Base-by-base conservation (phyloP, 2,113 vertebrate species). In the Oncorhynchus mykiss region DNA sequence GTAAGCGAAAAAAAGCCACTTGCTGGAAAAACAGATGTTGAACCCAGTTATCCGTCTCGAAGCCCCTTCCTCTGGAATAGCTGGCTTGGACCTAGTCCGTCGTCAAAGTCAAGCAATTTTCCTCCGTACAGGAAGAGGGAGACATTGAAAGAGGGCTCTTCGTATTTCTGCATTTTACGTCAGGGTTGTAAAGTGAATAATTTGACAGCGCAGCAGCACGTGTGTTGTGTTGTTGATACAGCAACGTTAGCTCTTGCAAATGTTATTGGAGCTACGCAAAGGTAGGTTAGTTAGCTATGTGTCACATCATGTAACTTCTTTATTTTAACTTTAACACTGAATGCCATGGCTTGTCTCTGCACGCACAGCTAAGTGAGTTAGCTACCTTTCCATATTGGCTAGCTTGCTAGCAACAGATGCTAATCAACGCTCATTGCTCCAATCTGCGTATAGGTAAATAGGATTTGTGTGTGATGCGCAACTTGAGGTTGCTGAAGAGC, bases 401-500 rank as follows among this genome's bases (percentile, higher is more conserved):
- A 62, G 20, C 54, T 20, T 49, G 67, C 25, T 16, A 27, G 18
- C 39, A 3, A 45, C 39, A 45, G 8, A 45, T 68, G 16, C 16
- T 18, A 18, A 34, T 13, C 20, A 18, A 27, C 0, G 16, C 18
- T 4, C 59, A 13, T 22, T 68, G 67, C n/a, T 16, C 3, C 4
- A 7, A 20, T 72, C 14, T 54, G 24, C 1, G 1, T 4, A 5
- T 16, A 45, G 71, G 18, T 45, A 34, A 6, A 31, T 31, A n/a
- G 18, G 24, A 45, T 45, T 70, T 59, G 51, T 73, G 77, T 75
- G 75, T 76, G 29, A 99, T 98, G 97, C 90, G 96, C 84, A 98
- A 99, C 80, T 79, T 99, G 68, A 96, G 92, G 88, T 91, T 99
- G 78, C 78, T 95, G 86, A 93, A 80, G 75, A 84, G 88, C 20